Base-by-base conservation (phyloP, 2,113 vertebrate genomes). In the Gadus macrocephalus region DNA sequence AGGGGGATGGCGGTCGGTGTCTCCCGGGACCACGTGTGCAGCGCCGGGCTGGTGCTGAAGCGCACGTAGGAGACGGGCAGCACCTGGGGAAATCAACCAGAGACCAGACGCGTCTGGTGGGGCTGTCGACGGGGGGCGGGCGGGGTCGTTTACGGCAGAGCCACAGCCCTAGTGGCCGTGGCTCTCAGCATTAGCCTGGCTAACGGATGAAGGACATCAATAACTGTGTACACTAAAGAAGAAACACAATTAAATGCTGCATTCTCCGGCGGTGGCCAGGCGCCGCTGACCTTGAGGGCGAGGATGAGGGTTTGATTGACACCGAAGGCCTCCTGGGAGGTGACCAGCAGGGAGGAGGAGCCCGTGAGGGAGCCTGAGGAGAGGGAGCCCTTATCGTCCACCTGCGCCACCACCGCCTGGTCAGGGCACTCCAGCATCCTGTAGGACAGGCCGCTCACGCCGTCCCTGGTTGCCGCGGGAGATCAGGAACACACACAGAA, bases 31-130 rank as follows among this genome's bases (percentile, higher is more conserved):
- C 85, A 78, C 0, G 86, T 93, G 72, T 93, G 80, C 55, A 97
- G 85, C 12, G 86, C n/a, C 0, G 95, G 95, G 74, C 88, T 92
- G 82, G 92, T 93, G 67, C 94, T 95, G 75, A 96, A 86, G 73
- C 93, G 91, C 58, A 99, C 79, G 66, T 98, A 99, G 0, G 96
- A 95, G 66, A 99, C 89, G 7, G 96, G 95, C n/a, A 92, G 89
- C 64, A 99, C 97, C 97, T 99, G 78, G 67, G 72, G 58, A 61
- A 80, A 75, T 5, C 2, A 62, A 61, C 31, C 31, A 35, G 14
- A 11, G 15, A 55, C 58, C 42, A 62, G 67, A 14, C 49, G 61
- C 31, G 17, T 62, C 63, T 72, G 3, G 1, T 53, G n/a, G 16
- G 69, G 22, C 25, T 20, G 58, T 55, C 31, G 60, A 73, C 49